Conservation (phyloP, 2,797 vertebrate genomes). For the Aulostomus chinensis region DNA sequence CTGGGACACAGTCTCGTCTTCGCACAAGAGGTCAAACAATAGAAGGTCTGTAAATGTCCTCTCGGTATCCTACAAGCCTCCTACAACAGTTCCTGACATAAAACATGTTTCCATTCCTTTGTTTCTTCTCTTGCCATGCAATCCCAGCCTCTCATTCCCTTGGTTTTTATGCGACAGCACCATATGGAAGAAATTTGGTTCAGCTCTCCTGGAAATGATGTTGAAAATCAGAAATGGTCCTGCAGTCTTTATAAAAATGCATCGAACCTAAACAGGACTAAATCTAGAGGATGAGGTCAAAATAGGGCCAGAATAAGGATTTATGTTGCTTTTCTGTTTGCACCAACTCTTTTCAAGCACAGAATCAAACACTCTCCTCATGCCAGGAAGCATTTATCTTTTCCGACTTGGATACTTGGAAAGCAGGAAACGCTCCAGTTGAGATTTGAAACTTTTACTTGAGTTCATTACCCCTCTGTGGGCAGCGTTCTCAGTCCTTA, state of each 20-base stretch:
- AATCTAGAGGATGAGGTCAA: conserved; percentile 28
- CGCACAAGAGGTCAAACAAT: conserved; percentile 22
- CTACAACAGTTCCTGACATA: conserved; percentile 23
- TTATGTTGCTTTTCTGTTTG: conserved; percentile 27
- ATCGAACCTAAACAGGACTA: conserved; percentile 25
- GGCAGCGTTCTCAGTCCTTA: conserved; percentile 13
- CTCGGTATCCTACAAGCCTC: conserved; percentile 6
- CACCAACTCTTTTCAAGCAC: conserved; percentile 23
- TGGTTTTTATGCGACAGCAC: conserved; percentile 31
- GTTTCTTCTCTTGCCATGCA: conserved; percentile 15
- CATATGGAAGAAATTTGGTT: conserved; percentile 73
- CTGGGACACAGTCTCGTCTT: conserved; percentile 2
- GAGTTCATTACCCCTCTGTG: conserved; percentile 21
- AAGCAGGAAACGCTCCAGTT: conserved; percentile 34
- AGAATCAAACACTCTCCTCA: conserved; percentile 20
- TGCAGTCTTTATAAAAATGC: conserved; percentile 21
- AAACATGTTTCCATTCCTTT: conserved; percentile 26
- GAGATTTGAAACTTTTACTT: conserved; percentile 17
- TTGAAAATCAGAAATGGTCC: conserved; percentile 50
- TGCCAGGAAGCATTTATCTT: conserved; percentile 44
- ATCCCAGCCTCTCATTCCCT: conserved; percentile 14
- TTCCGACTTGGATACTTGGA: conserved; percentile 16
- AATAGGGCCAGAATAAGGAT: conserved; percentile 19
- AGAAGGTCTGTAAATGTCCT: conserved; percentile 39
- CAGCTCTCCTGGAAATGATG: conserved; percentile 53